Percentiles rank a stretch among this genome's conserved stretches.
phyloP scores from a whole-genome alignment of 1,140 invertebrate genomes.

The Pogonus chalceus region DNA sequence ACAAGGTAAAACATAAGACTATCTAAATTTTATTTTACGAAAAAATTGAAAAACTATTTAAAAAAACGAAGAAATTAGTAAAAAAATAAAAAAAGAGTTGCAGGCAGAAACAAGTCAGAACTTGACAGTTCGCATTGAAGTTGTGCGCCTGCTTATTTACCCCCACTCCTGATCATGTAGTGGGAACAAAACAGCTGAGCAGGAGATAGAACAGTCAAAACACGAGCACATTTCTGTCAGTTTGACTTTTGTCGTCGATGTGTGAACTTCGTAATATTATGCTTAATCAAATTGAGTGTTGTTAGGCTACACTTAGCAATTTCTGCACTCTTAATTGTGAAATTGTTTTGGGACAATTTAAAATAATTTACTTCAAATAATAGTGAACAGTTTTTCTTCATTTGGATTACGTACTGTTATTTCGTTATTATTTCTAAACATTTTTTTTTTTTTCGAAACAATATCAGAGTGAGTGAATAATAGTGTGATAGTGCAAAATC shows the following conservation, averaged over 20 bases:
- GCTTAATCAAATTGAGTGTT: constrained; percentile 3
- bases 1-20: no score
- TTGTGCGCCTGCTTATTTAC: constrained; percentile 19
- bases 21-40: no score
- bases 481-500: constrained; percentile 16
- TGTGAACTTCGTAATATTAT: constrained; percentile 1
- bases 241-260: constrained; percentile 8
- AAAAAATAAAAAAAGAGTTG: neutral
- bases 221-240: constrained; percentile 22
- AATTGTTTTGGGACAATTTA: no score
- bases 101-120: neutral
- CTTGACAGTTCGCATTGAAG: neutral
- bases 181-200: constrained; percentile 29
- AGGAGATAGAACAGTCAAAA: constrained; percentile 30
- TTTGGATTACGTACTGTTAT: constrained; percentile 12
- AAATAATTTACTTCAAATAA: constrained; percentile 1
- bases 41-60: neutral
- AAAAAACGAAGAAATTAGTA: neutral
- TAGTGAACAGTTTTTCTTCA: neutral
- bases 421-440: constrained; percentile 4
- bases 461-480: constrained; percentile 8
- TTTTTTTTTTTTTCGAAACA: constrained; percentile 3
- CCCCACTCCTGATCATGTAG: constrained; percentile 14
- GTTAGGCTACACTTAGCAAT: neutral
- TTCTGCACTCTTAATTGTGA: neutral